Base-by-base conservation (phyloP, 2,797 vertebrate genomes). In the Pogonophryne albipinna region DNA sequence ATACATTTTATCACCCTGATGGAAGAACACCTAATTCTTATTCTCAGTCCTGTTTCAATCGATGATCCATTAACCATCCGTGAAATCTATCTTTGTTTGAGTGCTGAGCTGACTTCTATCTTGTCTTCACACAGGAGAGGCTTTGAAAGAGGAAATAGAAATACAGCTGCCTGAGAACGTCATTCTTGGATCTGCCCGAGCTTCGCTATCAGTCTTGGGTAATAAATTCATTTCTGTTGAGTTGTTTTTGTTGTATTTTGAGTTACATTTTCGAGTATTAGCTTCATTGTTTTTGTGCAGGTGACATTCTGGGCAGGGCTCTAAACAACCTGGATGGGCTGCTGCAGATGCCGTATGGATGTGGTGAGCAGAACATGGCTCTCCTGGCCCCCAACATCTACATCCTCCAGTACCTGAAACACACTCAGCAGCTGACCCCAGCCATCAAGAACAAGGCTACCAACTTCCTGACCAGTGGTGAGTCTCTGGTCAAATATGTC, bases 351-450 rank as follows among this genome's bases (percentile, higher is more conserved):
- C 96, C 95, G 0, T 93, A 94, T 0, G 95, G 95, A 74, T 96
- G 95, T 71, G 96, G 96, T 1, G 96, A 97, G 70, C 96, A 97
- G 90, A 97, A 97, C 82, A 93, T 94, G 93, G 95, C 53, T 0
- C 87, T 94, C 0, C 93, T 97, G 66, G 92, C 95, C 10, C 95
- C 96, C 34, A 95, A 96, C 72, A 94, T 96, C 78, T 96, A 95
- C 0, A 70, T 97, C 65, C 86, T 96, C 50, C 65, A 95, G 20
- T 97, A 97, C 59, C 91, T 97, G 69, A 83, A 83, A 20, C 89
- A 90, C 58, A 96, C 95, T 11, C 7, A 88, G 6, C 96, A 96
- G 83, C 87, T 97, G 77, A 95, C 80, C 0, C 1, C 79, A 11
- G 89, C 83, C 27, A 47, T 95, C 66, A 75, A 50, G 56, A 63